Base-by-base conservation (phyloP, 2,113 vertebrate genomes). In the Cichladusa arquata region DNA sequence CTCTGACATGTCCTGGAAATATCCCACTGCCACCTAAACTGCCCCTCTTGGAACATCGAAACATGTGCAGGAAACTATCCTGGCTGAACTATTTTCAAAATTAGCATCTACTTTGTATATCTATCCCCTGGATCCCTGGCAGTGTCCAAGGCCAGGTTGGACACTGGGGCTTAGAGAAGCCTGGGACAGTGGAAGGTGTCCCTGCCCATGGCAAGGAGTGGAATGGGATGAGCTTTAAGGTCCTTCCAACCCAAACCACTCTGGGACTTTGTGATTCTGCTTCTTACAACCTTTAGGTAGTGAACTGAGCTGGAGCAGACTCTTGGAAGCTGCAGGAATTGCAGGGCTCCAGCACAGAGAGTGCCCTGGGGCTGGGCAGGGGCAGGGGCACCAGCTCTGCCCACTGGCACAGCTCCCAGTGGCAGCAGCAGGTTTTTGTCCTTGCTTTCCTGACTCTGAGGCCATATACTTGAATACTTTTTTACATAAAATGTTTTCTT, bases 1-100 rank as follows among this genome's bases (percentile, higher is more conserved):
- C 60, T 24, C 54, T 12, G 53, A 12, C 18, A n/a, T 4, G 2
- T 31, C 6, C 4, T 12, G 26, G 3, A 7, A 50, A 31, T 0
- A 9, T 1, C 45, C 62, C 64, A 36, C 19, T 2, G 33, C 33
- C 31, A n/a, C 29, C 74, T 28, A 19, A n/a, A n/a, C 10, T 12
- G 33, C 6, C 17, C 23, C 36, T 10, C 58, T 22, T 19, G 4
- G 20, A 54, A 38, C 26, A 11, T 20, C 44, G 16, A 25, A 53
- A 34, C 11, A 11, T 7, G 42, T 9, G 28, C 0, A 72, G 74
- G 48, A 12, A 86, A 11, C 28, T 4, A 8, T 14, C 19, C 31
- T 44, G 44, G 65, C n/a, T 82, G 53, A 90, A 45, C 14, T 47
- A 10, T n/a, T 24, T 50, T 31, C 44, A 28, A 15, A 60, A 34